Base-by-base conservation (phyloP, 35 echinoderm and acorn worm species). In the Ophiothrix spiculata region DNA sequence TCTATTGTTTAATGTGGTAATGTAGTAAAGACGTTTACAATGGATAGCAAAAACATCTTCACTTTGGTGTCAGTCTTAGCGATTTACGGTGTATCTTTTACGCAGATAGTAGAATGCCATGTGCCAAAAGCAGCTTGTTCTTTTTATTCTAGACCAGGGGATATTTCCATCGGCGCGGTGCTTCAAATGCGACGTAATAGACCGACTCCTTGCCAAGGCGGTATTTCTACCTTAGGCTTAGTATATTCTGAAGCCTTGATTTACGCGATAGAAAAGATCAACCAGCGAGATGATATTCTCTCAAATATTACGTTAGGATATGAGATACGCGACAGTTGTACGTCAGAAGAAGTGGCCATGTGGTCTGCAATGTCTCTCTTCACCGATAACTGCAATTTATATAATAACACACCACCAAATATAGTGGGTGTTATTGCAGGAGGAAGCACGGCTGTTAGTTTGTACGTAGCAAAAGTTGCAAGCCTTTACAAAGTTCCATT, bases 301-400 rank as follows among this genome's bases (percentile, higher is more conserved):
- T 76, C 85, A 3, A 79, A 79, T 46, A 35, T 87, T 19, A 80
- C 85, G 32, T 40, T 87, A 16, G 85, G 85, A 16, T 87, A 32
- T 25, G 75, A 87, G 14, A 79, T 87, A n/a, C 33, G 76, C 13
- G 85, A 87, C 37, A 76, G 79, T 56, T 87, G 85, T 77, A 28
- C 39, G 15, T 78, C 15, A n/a, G 64, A 87, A 15, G 76, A 87
- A 8, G 38, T 79, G n/a, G 31, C 45, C 4, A 38, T 87, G 6
- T 63, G 74, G 76, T 15, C 60, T 25, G 60, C 60, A 25, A 69
- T 69, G 60, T 25, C 60, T 25, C 23, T 10, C 16, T 69, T 69
- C 29, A 69, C 25, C 3, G 25, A 10, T 28, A 4, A 4, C 3
- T 69, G 10, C 29, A 25, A 2, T 69, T 8, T 54, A 11, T 11